A percentile compares a stretch with the other conserved stretches of the same genome.
Conservation (phyloP, 1,140 invertebrate genomes). For the Drosophila parvula region DNA sequence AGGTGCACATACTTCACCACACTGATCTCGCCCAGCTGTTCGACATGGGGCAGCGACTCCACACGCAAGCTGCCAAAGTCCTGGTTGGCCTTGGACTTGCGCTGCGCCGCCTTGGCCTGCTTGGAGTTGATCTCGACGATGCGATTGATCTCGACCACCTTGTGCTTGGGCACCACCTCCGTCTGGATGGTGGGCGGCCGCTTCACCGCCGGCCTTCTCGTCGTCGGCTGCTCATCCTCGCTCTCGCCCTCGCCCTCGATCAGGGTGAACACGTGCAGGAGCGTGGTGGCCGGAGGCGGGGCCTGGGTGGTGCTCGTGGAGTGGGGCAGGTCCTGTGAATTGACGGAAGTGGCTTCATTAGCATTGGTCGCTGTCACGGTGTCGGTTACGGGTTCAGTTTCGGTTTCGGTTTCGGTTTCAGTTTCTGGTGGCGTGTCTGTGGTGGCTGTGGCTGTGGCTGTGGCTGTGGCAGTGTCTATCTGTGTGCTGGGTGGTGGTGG, state of each 20-base stretch:
- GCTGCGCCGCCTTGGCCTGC: conserved; percentile 85
- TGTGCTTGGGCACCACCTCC: conserved; percentile 84
- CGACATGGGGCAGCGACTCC: conserved; percentile 86
- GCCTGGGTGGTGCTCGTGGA: conserved; percentile 52
- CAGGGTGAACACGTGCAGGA: conserved; percentile 85
- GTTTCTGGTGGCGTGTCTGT: conserved; percentile 59
- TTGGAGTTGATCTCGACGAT: conserved; percentile 88
- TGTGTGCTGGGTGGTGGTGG: conserved; percentile 52
- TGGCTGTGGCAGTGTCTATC: conserved; percentile 41
- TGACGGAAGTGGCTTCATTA: conserved; percentile 80
- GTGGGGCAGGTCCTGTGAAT: conserved; percentile 57
- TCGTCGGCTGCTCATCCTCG: conserved; percentile 29
- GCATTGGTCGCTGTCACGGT: conserved; percentile 54
- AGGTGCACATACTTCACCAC: conserved; percentile 88
- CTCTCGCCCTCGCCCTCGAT: conserved; percentile 70
- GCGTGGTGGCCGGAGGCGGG: conserved; percentile 84
- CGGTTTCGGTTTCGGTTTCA: conserved; percentile 26
- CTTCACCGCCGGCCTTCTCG: conserved; percentile 14
- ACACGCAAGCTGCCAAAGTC: conserved; percentile 83
- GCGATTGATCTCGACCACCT: conserved; percentile 87
- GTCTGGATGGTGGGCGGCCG: conserved; percentile 13
- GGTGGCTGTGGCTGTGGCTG: conserved; percentile 35
- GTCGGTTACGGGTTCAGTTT: conserved; percentile 24
- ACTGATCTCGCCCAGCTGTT: conserved; percentile 88
- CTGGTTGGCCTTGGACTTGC: conserved; percentile 86